Conservation (phyloP, 2,888 invertebrate genomes). For the Amorpha juglandis region DNA sequence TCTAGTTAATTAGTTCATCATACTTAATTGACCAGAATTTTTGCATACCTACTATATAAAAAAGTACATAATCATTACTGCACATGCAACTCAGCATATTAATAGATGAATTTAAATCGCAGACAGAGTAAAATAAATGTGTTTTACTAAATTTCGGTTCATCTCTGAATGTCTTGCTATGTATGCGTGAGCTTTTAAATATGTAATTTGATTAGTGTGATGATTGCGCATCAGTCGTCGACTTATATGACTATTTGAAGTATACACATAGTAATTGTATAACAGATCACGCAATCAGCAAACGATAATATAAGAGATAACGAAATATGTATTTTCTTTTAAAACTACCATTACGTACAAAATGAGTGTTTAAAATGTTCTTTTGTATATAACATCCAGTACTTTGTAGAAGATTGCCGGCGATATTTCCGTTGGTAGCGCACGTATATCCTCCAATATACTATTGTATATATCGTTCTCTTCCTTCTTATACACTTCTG, state of each 20-base stretch:
- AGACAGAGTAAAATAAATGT: too few species aligned
- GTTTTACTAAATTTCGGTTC: too few species aligned
- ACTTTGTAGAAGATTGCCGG: constrained; percentile 90
- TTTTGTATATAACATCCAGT: constrained; percentile 88
- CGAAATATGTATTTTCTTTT: too few species aligned
- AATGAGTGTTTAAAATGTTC: constrained; percentile 41
- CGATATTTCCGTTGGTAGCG: constrained; percentile 85
- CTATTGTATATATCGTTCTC: constrained; percentile 90
- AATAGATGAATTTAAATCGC: not conserved
- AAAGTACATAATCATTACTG: not conserved
- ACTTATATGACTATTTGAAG: too few species aligned
- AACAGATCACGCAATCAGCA: too few species aligned
- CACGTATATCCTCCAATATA: constrained; percentile 88
- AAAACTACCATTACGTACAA: too few species aligned
- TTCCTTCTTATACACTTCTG: constrained; percentile 87
- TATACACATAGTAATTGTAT: too few species aligned
- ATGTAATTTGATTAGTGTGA: too few species aligned
- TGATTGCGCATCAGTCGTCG: too few species aligned
- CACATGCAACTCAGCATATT: not conserved
- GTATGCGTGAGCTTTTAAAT: too few species aligned
- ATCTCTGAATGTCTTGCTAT: too few species aligned
- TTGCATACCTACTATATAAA: not conserved
- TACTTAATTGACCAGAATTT: not conserved
- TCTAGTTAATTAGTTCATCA: not conserved
- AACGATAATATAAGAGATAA: too few species aligned